Conservation (phyloP, 1,140 invertebrate genomes). For the Elysia chlorotica region DNA sequence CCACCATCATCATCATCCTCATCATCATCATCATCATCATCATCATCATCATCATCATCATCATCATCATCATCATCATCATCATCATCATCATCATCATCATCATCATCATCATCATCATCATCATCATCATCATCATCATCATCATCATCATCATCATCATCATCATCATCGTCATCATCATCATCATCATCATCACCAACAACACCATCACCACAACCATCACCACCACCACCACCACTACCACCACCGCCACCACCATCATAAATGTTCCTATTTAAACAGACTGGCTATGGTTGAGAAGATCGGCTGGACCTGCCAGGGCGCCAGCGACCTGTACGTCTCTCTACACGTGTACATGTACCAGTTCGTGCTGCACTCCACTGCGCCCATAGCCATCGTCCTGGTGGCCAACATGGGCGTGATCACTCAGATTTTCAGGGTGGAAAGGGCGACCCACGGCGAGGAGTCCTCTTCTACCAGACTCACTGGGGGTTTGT, state of each 20-base stretch:
- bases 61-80: background rate
- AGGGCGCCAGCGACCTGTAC: constrained; percentile 35
- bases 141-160: background rate
- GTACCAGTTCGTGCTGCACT: constrained; percentile 46
- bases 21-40: background rate
- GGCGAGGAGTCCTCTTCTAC: constrained; percentile 30
- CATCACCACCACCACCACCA: too few relatives aligned
- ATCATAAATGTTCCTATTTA: too few relatives aligned
- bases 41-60: background rate
- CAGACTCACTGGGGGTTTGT: constrained; percentile 15
- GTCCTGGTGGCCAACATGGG: constrained; percentile 44
- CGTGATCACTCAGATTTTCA: constrained; percentile 45
- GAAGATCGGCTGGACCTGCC: too few relatives aligned
- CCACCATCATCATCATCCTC: background rate
- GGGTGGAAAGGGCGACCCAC: constrained; percentile 24
- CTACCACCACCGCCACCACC: too few relatives aligned
- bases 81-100: background rate
- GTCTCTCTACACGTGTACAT: constrained; percentile 45
- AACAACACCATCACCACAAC: too few relatives aligned
- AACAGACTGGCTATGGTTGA: too few relatives aligned
- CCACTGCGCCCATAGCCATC: constrained; percentile 39
- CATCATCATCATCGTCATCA: background rate
- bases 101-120: background rate
- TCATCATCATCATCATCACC: too few relatives aligned
- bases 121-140: background rate